phyloP scores from a whole-genome alignment of 1,140 invertebrate genomes.

The Zaprionus africanus region DNA sequence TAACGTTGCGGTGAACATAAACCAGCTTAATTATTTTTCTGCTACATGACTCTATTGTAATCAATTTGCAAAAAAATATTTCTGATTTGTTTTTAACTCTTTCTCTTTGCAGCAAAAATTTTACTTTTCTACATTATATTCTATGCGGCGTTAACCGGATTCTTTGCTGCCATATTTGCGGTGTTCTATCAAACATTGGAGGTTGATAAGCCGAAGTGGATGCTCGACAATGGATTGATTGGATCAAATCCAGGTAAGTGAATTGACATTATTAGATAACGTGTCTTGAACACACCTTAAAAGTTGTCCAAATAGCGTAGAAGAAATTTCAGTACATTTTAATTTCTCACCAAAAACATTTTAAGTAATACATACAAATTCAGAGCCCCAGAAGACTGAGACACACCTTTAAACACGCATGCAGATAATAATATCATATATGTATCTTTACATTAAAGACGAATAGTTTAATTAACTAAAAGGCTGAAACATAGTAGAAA shows the following conservation, averaged over 20 bases:
- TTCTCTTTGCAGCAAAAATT: slow-evolving; percentile 92
- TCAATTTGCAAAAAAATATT: background rate
- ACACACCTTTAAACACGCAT: too few relatives aligned
- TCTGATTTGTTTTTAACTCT: slow-evolving; percentile 6
- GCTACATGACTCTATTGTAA: background rate
- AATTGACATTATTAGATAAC: background rate
- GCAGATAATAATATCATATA: too few relatives aligned
- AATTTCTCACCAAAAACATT: too few relatives aligned
- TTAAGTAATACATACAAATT: too few relatives aligned
- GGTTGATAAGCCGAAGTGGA: slow-evolving; percentile 93
- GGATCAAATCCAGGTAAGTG: slow-evolving; percentile 94
- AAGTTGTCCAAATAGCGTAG: too few relatives aligned
- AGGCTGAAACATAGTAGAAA: background rate
- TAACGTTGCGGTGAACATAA: slow-evolving; percentile 13
- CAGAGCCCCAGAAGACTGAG: too few relatives aligned
- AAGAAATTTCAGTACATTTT: too few relatives aligned
- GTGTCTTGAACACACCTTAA: too few relatives aligned
- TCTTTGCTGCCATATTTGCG: slow-evolving; percentile 95
- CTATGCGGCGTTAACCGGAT: slow-evolving; percentile 93
- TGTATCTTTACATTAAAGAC: background rate
- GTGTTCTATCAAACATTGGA: slow-evolving; percentile 97
- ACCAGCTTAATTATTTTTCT: slow-evolving; percentile 29
- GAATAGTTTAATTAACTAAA: background rate
- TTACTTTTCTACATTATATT: slow-evolving; percentile 97
- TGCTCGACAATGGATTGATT: slow-evolving; percentile 92